Conservation (phyloP, 1,140 invertebrate genomes). For the Lutraria rhynchaena region DNA sequence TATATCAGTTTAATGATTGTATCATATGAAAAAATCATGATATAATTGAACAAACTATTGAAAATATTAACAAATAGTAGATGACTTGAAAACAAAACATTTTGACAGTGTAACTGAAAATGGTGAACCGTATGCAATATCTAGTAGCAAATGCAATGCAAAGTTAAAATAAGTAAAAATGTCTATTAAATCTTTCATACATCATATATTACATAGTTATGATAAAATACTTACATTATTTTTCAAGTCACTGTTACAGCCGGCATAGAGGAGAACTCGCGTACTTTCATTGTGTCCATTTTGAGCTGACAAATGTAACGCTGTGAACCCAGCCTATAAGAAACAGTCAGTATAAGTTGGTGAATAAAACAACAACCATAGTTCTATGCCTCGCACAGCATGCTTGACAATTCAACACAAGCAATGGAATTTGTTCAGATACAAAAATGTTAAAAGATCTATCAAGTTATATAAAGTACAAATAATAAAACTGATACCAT, state of each 20-base stretch:
- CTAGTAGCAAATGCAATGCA: too few species aligned
- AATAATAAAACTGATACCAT: too few species aligned
- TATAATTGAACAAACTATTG: not conserved
- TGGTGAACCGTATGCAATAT: too few species aligned
- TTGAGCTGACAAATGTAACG: constrained; percentile 93
- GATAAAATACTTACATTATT: constrained; percentile 95
- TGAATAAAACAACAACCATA: too few species aligned
- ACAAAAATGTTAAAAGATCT: not conserved
- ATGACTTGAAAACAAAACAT: too few species aligned
- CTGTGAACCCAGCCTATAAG: constrained; percentile 91
- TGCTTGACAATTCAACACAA: not conserved
- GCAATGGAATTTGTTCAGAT: not conserved
- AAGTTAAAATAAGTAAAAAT: too few species aligned
- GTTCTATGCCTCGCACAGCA: not conserved
- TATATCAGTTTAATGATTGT: not conserved
- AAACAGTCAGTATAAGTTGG: too few species aligned
- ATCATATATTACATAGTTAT: too few species aligned
- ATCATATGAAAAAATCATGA: not conserved
- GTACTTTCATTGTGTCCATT: constrained; percentile 98
- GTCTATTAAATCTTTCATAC: too few species aligned
- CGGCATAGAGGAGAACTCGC: constrained; percentile 92
- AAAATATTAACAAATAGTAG: too few species aligned
- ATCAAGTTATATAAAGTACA: too few species aligned
- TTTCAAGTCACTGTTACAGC: constrained; percentile 93
- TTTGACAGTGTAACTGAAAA: too few species aligned